Evolutionary conservation across 2,113 vertebrate genomes (phyloP), one percentile per base, ranked within the genome.

Genomic region (Lynx canadensis): DNA sequence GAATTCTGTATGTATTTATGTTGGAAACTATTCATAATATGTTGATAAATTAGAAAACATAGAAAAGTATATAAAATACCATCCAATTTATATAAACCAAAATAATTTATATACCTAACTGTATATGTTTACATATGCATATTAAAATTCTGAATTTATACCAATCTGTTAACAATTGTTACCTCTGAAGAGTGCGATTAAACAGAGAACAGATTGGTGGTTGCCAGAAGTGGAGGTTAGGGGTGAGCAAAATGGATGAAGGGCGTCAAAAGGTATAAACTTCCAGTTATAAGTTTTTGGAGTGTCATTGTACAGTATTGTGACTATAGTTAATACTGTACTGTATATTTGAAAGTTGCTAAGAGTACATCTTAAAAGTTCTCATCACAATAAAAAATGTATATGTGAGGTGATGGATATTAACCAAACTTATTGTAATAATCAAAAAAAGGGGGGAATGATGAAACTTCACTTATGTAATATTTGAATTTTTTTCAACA

Each of bases 91-190:
- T 85, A 36, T 60, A 69, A 96, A 50, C 29, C 27, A 68, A 96
- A 71, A 36, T 82, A 79, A 83, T 36, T 74, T 55, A 38, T 57
- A 65, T 83, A 55, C 48, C 0, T 82, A 25, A 86, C 18, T 86
- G 16, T 48, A 73, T n/a, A 60, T 29, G n/a, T 81, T 55, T 91
- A 7, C 29, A 81, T 41, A 63, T 87, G 2, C 8, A 81, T 52
- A 90, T 76, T 89, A 74, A 89, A 85, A 86, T 55, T 81, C 23
- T 90, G 14, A 90, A 74, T 85, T 90, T 90, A 95, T 69, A 74
- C 55, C 13, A 92, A 68, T 52, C 21, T 57, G 27, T 36, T 93
- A 91, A 66, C 3, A 91, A 74, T 48, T 82, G 3, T 82, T 74
- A 71, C 23, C 12, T 76, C 36, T 36, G 29, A 25, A 38, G 9